Conservation (phyloP, 2,113 vertebrate genomes). For the Capreolus pygargus region DNA sequence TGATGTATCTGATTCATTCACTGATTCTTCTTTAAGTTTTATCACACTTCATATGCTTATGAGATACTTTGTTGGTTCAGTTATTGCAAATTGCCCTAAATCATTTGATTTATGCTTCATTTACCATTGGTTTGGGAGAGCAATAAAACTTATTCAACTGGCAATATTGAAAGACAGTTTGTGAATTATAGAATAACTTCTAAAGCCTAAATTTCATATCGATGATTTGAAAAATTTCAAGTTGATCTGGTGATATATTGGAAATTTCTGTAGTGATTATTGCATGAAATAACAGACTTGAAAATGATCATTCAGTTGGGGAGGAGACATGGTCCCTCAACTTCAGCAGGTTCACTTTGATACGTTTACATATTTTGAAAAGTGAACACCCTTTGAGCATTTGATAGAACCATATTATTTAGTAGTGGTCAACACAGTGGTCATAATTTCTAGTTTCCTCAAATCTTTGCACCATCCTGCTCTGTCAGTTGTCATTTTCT, state of each 20-base stretch:
- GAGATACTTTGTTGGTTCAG: not conserved
- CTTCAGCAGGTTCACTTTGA: not conserved
- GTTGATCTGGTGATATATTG: not conserved
- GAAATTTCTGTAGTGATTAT: not conserved
- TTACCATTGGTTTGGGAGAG: not conserved
- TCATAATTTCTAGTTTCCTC: not conserved
- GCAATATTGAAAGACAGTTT: not conserved
- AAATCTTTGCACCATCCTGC: not conserved
- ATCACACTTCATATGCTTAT: not conserved
- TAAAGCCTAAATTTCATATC: not conserved
- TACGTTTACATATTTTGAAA: not conserved
- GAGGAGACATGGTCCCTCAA: not conserved
- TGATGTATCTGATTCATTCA: not conserved
- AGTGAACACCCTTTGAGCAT: not conserved
- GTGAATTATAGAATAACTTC: not conserved
- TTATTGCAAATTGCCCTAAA: not conserved
- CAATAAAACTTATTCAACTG: not conserved
- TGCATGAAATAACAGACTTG: not conserved
- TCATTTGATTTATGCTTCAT: slow-evolving; percentile 25
- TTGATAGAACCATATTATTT: not conserved
- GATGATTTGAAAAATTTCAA: not conserved
- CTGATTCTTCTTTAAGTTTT: not conserved
- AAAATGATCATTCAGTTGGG: not conserved
- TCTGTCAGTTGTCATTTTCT: not conserved
- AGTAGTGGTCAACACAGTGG: rapidly evolving